phyloP scores from a whole-genome alignment of 1,140 invertebrate genomes.

The Lepidurus apus region DNA sequence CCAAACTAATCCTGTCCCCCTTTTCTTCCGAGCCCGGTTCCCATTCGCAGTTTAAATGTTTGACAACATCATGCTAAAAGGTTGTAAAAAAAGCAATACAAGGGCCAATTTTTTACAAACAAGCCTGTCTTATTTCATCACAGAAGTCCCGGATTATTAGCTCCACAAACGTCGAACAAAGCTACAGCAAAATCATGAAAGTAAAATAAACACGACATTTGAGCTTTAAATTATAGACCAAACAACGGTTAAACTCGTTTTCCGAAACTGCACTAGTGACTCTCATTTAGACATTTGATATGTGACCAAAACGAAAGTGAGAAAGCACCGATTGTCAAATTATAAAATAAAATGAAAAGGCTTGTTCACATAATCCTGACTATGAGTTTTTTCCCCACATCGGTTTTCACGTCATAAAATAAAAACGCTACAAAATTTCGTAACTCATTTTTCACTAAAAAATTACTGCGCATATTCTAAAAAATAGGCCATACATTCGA shows the following conservation, averaged over 20 bases:
- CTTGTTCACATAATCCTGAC: conserved; percentile 1
- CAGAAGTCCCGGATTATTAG: neutral
- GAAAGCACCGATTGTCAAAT: neutral
- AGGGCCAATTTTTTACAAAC: neutral
- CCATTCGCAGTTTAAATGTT: neutral
- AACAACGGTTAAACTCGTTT: neutral
- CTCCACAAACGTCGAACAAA: neutral
- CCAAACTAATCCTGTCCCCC: neutral
- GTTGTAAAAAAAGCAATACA: conserved; percentile 16
- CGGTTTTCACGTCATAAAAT: neutral
- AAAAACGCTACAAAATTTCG: neutral
- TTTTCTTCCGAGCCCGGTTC: neutral
- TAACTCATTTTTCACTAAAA: neutral
- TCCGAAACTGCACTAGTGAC: neutral
- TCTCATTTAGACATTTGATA: neutral
- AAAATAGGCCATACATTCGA: neutral
- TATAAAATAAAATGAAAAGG: neutral
- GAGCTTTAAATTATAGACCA: neutral
- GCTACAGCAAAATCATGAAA: neutral
- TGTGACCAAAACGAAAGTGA: neutral
- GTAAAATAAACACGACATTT: neutral
- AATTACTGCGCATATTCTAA: neutral
- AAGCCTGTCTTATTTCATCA: conserved; percentile 9
- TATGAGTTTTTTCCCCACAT: neutral
- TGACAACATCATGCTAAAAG: neutral